Percentiles rank a stretch among this genome's conserved stretches.
Evolutionary conservation across 2,888 invertebrate species (phyloP).

Genomic region (Ochlodes sylvanus): DNA sequence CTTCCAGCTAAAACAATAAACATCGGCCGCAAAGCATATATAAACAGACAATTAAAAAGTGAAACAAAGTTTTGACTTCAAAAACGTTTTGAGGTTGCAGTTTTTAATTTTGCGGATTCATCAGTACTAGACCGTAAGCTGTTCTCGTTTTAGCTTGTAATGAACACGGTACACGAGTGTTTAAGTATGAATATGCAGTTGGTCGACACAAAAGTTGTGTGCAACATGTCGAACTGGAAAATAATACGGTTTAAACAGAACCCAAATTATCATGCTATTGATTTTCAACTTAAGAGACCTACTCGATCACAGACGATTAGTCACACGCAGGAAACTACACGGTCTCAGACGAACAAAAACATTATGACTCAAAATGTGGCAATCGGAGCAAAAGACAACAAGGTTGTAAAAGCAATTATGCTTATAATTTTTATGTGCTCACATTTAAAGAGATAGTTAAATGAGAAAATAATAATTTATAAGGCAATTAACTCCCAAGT

Average conservation of each 20-base stretch:
- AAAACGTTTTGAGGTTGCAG: slow-evolving; percentile 1
- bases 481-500: too few relatives aligned
- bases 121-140: slow-evolving; percentile 5
- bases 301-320: slow-evolving; percentile 60
- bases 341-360: slow-evolving; percentile 17
- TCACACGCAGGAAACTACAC: slow-evolving; percentile 53
- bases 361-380: slow-evolving; percentile 10
- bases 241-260: background rate
- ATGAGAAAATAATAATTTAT: too few relatives aligned
- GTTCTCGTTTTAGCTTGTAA: background rate
- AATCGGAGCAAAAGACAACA: background rate
- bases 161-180: background rate
- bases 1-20: background rate
- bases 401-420: background rate
- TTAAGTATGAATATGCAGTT: background rate
- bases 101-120: slow-evolving; percentile 3
- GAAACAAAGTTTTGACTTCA: background rate
- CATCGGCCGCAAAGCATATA: background rate
- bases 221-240: background rate
- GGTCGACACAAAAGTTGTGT: background rate
- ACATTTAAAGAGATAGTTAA: too few relatives aligned
- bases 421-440: background rate
- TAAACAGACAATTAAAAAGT: background rate
- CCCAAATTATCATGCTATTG: slow-evolving; percentile 53
- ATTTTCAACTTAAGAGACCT: slow-evolving; percentile 45